Conservation (phyloP, 2,888 invertebrate genomes). For the Geophilus truncorum region DNA sequence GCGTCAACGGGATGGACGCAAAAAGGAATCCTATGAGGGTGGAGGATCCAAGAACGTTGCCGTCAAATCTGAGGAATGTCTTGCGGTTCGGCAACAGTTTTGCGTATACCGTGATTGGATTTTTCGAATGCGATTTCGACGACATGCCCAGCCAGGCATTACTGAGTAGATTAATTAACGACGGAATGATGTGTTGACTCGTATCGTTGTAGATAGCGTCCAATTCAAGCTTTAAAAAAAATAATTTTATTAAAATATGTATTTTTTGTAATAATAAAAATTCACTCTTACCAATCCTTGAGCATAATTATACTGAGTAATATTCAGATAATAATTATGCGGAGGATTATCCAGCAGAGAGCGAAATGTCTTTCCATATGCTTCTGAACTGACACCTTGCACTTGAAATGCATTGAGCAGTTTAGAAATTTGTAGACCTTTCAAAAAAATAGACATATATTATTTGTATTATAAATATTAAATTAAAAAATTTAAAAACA, state of each 20-base stretch:
- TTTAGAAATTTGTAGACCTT: background rate
- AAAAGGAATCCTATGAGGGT: slow-evolving; percentile 76
- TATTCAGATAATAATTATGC: slow-evolving; percentile 33
- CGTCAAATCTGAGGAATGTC: slow-evolving; percentile 42
- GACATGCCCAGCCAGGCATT: slow-evolving; percentile 54
- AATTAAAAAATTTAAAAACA: no score
- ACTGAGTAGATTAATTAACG: slow-evolving; percentile 65
- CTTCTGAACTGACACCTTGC: background rate
- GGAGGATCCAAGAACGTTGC: slow-evolving; percentile 66
- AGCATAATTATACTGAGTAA: background rate
- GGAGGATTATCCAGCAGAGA: slow-evolving; percentile 30
- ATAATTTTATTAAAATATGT: no score
- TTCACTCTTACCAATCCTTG: background rate
- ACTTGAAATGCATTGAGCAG: background rate
- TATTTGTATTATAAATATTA: no score
- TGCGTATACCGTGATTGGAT: slow-evolving; percentile 50
- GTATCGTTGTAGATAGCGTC: slow-evolving; percentile 68
- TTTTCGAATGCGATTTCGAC: background rate
- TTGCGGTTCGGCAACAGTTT: slow-evolving; percentile 40
- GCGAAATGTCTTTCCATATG: background rate
- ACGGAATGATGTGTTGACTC: slow-evolving; percentile 70
- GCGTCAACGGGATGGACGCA: slow-evolving; percentile 67
- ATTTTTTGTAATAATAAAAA: no score
- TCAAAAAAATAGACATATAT: background rate
- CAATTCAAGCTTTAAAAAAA: slow-evolving; percentile 18